phyloP scores from a whole-genome alignment of 2,113 vertebrate species.

The Menura novaehollandiae region DNA sequence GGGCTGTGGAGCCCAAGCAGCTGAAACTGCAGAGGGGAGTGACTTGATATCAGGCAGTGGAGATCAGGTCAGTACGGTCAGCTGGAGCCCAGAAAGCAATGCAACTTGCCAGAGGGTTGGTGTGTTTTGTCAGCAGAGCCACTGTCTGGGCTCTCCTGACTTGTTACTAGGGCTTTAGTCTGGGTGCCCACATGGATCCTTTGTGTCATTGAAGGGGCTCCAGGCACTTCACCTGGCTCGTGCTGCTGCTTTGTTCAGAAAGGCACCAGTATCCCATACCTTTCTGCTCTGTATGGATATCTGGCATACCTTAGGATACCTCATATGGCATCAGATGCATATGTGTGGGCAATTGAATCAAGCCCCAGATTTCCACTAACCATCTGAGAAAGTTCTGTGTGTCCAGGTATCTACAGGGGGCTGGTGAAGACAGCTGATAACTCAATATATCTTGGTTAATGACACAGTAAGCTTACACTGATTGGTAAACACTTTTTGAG shows the following conservation, averaged over 20 bases:
- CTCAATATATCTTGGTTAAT: background rate
- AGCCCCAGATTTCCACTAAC: background rate
- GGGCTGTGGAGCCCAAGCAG: background rate
- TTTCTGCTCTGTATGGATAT: background rate
- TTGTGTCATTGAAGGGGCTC: background rate
- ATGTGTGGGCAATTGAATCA: background rate
- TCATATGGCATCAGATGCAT: background rate
- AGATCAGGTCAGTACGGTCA: accelerated
- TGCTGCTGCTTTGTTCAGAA: background rate
- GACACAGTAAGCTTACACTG: background rate
- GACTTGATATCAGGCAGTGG: background rate
- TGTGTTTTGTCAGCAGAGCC: background rate
- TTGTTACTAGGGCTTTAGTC: background rate
- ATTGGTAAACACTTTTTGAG: background rate
- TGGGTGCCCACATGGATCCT: background rate
- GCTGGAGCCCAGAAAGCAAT: background rate
- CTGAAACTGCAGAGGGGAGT: background rate
- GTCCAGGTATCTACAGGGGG: background rate
- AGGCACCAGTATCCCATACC: background rate
- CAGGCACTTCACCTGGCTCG: background rate
- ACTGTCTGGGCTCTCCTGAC: background rate
- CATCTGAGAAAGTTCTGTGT: background rate
- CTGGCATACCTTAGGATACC: background rate
- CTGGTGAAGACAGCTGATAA: background rate
- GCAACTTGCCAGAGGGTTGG: background rate